Base-by-base conservation (phyloP, 2,888 invertebrate species). In the Automeris io region DNA sequence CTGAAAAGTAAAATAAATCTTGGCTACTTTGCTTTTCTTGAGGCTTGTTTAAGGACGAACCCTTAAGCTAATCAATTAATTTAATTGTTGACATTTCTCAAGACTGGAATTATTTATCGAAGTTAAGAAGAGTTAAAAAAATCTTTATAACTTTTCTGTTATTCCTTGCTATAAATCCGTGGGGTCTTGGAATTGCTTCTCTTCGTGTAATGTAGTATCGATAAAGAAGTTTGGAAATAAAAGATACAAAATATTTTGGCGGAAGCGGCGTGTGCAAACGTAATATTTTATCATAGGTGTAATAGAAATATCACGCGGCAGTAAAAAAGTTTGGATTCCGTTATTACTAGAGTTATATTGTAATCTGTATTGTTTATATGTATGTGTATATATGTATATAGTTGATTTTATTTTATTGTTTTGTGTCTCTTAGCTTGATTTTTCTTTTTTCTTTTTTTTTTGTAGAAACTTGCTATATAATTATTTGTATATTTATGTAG, bases 211-310 rank as follows among this genome's bases (percentile, higher is more conserved):
- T 67, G 59, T 66, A 74, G 58, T 66, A 62, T 61, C 54, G 55
- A 64, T 51, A 71, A 71, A 70, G 71, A 86, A 86, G 67, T 86
- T 85, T 78, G 67, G 71, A 74, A 80, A 86, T 85, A 85, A 83
- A 82, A 69, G 63, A 74, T 74, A 78, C 70, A 78, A 76, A 78
- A 80, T 74, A 75, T 70, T 53, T 67, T 68, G 61, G 66, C 63
- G 64, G 52, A 53, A 48, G 49, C 57, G 57, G 54, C 49, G 52
- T 49, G 57, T 56, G 61, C 60, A 49, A 61, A 72, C 73, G 63
- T 78, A 70, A 82, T 78, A 83, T 82, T 80, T 74, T 70, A 82
- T 86, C 85, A 83, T 82, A 85, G 79, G 83, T 83, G 81, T 77
- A 83, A 78, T 80, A 68, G 69, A 73, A 75, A 78, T 74, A 73